These are phyloP conservation scores for Timema podura DNA, from an alignment of 2,888 invertebrate genomes.

Conservation along the genomic window DNA sequence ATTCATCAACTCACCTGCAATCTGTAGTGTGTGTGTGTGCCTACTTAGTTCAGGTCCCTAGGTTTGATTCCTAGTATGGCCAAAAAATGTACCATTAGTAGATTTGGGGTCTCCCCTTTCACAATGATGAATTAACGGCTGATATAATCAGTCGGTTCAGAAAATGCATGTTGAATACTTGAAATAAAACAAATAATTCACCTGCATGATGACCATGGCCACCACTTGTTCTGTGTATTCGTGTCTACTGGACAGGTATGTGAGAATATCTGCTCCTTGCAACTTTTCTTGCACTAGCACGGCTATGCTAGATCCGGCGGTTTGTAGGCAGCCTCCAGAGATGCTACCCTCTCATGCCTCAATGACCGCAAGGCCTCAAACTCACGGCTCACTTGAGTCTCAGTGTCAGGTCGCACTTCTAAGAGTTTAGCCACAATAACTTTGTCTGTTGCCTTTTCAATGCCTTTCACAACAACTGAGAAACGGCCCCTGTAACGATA, in stretches of 20 bases:
- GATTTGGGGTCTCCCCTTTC: too few relatives aligned
- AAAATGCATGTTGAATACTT: neutral
- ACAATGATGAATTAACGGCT: too few relatives aligned
- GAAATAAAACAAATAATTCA: constrained; percentile 34
- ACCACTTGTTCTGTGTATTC: constrained; percentile 93
- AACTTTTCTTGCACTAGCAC: constrained; percentile 76
- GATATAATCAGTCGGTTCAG: neutral
- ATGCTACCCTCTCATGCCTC: constrained; percentile 83
- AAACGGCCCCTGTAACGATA: constrained; percentile 66
- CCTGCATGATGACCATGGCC: constrained; percentile 78
- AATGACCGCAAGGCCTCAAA: constrained; percentile 77
- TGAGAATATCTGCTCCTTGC: constrained; percentile 87
- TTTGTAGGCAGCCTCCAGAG: constrained; percentile 67
- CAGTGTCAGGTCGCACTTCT: constrained; percentile 62
- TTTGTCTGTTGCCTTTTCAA: constrained; percentile 69
- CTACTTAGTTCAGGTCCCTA: neutral
- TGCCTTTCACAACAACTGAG: constrained; percentile 76
- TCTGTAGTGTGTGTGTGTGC: neutral
- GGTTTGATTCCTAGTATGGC: too few relatives aligned
- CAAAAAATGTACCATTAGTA: too few relatives aligned
- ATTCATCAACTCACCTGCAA: neutral
- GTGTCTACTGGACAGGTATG: constrained; percentile 81
- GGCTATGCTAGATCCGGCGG: constrained; percentile 59
- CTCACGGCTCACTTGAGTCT: constrained; percentile 68
- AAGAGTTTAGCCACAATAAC: constrained; percentile 82